A percentile compares a stretch with the other conserved stretches of the same genome.
phyloP scores from a whole-genome alignment of 2,113 vertebrate genomes.

The Hippocampus zosterae region DNA sequence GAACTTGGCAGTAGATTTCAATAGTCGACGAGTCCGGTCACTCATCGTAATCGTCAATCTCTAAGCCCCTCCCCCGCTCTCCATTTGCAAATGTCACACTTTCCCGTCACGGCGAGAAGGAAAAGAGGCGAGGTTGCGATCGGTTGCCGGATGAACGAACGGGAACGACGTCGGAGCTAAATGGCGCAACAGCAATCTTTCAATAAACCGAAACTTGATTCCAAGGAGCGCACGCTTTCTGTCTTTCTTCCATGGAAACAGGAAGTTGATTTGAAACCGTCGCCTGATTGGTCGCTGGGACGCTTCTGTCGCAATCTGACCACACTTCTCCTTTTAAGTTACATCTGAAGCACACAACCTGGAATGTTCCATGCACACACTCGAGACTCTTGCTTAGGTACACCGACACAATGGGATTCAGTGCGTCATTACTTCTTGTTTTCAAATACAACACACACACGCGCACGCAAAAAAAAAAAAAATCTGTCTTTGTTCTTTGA shows the following conservation, averaged over 20 bases:
- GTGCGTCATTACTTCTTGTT: not conserved
- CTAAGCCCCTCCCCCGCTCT: not conserved
- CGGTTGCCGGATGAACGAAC: not conserved
- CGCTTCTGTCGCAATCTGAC: not conserved
- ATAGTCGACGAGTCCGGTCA: not conserved
- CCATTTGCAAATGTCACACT: not conserved
- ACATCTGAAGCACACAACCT: not conserved
- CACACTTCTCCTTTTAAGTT: slow-evolving; percentile 7
- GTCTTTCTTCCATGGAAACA: slow-evolving; percentile 39
- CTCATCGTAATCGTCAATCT: not conserved
- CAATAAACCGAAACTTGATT: not conserved
- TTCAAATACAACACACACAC: not conserved
- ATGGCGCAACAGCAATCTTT: slow-evolving; percentile 7
- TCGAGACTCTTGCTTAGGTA: not conserved
- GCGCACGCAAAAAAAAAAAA: not conserved
- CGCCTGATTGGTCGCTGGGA: slow-evolving; percentile 34
- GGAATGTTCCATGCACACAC: not conserved
- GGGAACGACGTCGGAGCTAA: slow-evolving; percentile 10
- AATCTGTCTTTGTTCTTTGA: not conserved
- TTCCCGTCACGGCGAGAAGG: not conserved
- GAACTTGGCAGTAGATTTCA: not conserved
- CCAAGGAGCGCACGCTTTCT: not conserved
- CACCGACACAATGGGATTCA: not conserved
- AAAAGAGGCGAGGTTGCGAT: not conserved
- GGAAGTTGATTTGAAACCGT: slow-evolving; percentile 53